These are phyloP conservation scores for Novumbra hubbsi DNA, from an alignment of 2,797 vertebrate species.

Conservation along the genomic window DNA sequence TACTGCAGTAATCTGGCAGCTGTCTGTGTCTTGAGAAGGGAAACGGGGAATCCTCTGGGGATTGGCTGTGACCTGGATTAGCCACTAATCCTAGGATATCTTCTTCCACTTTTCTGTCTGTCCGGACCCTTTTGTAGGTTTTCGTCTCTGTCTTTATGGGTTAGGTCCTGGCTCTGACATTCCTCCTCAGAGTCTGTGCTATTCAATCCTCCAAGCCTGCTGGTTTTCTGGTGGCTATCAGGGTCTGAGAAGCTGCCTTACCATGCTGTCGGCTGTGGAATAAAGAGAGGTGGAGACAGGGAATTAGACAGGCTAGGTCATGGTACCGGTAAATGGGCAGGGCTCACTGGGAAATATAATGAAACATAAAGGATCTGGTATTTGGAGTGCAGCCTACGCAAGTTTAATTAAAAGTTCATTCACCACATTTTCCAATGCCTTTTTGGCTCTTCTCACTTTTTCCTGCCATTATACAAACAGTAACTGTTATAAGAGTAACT, in stretches of 20 bases:
- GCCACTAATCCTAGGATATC: slow-evolving; percentile 63
- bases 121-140: slow-evolving; percentile 16
- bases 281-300: slow-evolving; percentile 1
- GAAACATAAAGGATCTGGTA: slow-evolving; percentile 10
- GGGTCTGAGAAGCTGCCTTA: slow-evolving; percentile 15
- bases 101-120: slow-evolving; percentile 21
- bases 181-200: slow-evolving; percentile 11
- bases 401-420: neutral
- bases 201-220: slow-evolving; percentile 26
- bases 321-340: neutral
- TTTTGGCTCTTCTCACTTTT: neutral
- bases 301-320: slow-evolving; percentile 16
- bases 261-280: slow-evolving; percentile 5
- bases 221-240: slow-evolving; percentile 18
- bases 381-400: neutral
- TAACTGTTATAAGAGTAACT: neutral
- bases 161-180: slow-evolving; percentile 13
- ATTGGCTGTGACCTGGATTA: slow-evolving; percentile 64
- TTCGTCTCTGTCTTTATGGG: slow-evolving; percentile 16
- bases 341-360: slow-evolving; percentile 16
- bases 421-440: neutral
- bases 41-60: slow-evolving; percentile 30
- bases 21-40: slow-evolving; percentile 31
- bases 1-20: slow-evolving; percentile 56
- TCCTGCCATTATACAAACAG: neutral